phyloP scores from a whole-genome alignment of 2,888 invertebrate species.

The Idaea biselata region DNA sequence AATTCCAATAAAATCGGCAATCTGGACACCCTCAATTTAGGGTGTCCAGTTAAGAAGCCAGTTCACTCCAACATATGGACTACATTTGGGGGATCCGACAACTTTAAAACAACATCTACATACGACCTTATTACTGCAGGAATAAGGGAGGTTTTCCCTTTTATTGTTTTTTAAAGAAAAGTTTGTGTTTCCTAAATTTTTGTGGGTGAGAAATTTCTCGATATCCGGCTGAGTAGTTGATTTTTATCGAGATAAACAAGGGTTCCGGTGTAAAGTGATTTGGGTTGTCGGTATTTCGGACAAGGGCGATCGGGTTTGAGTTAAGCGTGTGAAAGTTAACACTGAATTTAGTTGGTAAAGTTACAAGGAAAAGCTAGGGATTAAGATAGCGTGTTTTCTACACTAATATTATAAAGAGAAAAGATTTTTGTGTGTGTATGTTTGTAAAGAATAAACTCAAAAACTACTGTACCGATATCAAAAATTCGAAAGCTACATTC shows the following conservation, averaged over 20 bases:
- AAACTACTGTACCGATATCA: no score
- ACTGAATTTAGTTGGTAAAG: background rate
- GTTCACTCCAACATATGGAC: slow-evolving; percentile 74
- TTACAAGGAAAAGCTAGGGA: background rate
- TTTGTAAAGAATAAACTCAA: no score
- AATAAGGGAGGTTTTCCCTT: slow-evolving; percentile 30
- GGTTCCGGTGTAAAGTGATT: slow-evolving; percentile 63
- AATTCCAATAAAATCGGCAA: slow-evolving; percentile 72
- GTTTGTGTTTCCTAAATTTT: slow-evolving; percentile 49
- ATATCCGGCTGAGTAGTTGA: slow-evolving; percentile 74
- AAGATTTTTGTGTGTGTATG: no score
- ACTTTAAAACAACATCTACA: slow-evolving; percentile 17
- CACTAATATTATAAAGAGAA: no score
- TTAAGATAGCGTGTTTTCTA: background rate
- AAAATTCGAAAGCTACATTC: no score
- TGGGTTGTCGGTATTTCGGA: slow-evolving; percentile 56
- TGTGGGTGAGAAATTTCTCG: slow-evolving; percentile 68
- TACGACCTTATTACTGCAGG: slow-evolving; percentile 16
- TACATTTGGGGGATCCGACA: slow-evolving; percentile 55
- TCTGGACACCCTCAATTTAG: slow-evolving; percentile 69
- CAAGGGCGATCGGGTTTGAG: slow-evolving; percentile 42
- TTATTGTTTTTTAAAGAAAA: slow-evolving; percentile 22
- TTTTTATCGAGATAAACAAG: slow-evolving; percentile 75
- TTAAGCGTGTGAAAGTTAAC: slow-evolving; percentile 25
- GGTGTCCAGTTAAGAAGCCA: slow-evolving; percentile 75